Evolutionary conservation across 2,797 vertebrate species (phyloP), one percentile per base, ranked within the genome.

Genomic region (Alca torda): DNA sequence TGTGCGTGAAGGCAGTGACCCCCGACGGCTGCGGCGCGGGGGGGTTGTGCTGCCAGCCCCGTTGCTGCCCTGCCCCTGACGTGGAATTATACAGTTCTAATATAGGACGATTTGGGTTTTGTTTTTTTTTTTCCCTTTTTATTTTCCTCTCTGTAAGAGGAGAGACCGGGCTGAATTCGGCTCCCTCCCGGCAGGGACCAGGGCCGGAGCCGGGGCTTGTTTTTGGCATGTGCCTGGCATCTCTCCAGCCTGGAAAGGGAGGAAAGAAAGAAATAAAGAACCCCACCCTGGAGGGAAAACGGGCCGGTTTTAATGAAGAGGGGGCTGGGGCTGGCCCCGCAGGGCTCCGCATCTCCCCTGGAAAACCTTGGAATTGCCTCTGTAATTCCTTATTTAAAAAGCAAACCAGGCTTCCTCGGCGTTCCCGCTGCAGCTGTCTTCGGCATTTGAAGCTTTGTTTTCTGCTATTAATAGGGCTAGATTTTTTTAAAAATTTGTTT

Each of bases 1-100:
- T 6, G 6, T 48, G 60, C 35, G 1, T 3, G 4, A 12, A 46
- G 53, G 7, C 51, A 10, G n/a, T 4, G 33, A 31, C 6, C 6
- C 3, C 4, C 31, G 1, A 4, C 6, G n/a, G 51, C 16, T 7
- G 26, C 1, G 1, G 65, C 16, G 46, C 46, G 15, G 61, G 33
- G 61, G 3, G 41, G 10, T 19, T 25, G 61, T 12, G 41, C 26
- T 24, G 30, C 43, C 28, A 6, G 43, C 16, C 28, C 51, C 6
- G 3, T 12, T 10, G 17, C 78, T 68, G n/a, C 64, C 53, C 64
- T 41, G 65, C 26, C 26, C 5, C 9, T 7, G 6, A 10, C 15
- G 10, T 4, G 46, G 14, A 31, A 37, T 60, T 37, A 31, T 23
- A 4, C 16, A 39, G 53, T 41, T 46, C n/a, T 31, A 31, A 3